Evolutionary conservation across 2,888 invertebrate species (phyloP), one percentile per base, ranked within the genome.

Genomic region (Limenitis camilla): DNA sequence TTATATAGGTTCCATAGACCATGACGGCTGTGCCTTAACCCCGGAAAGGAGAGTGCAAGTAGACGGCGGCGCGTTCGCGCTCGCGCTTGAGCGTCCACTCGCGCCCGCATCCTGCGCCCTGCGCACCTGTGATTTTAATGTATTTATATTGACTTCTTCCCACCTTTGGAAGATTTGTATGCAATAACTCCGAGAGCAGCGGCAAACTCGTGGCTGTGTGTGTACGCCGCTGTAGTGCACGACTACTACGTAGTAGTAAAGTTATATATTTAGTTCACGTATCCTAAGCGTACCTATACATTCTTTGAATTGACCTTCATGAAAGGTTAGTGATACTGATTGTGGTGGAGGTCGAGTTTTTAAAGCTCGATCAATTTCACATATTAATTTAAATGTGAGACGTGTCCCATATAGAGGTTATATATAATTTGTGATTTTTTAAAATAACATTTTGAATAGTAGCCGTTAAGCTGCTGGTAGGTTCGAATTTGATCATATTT

Each of bases 261-360:
- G 29, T 36, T 76, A 69, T 78, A 78, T 76, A 69, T 81, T 84
- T 81, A 79, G 81, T 83, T 78, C 70, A 77, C 73, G 74, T 81
- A 79, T 79, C 79, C 68, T 84, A 83, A 81, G 84, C 81, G 76
- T 84, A 85, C 82, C 83, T 81, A 83, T 84, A 87, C 86, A 86
- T 87, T 87, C 86, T 87, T 82, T 84, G 69, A 72, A 85, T 86
- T 86, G 84, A 87, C 87, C 87, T 87, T 86, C 78, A 74, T 61
- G 84, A 74, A 86, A 87, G 87, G 87, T 87, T 87, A 86, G 87
- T 87, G 87, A 87, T 87, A 87, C 78, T 84, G 81, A 72, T 80
- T 76, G 72, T 77, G 80, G 74, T 74, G 71, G 71, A 74, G 74
- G 67, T 72, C 69, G 76, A 75, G 78, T 78, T 78, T 62, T 68